phyloP scores from a whole-genome alignment of 2,888 invertebrate species.

The Agrenia bidenticulata region DNA sequence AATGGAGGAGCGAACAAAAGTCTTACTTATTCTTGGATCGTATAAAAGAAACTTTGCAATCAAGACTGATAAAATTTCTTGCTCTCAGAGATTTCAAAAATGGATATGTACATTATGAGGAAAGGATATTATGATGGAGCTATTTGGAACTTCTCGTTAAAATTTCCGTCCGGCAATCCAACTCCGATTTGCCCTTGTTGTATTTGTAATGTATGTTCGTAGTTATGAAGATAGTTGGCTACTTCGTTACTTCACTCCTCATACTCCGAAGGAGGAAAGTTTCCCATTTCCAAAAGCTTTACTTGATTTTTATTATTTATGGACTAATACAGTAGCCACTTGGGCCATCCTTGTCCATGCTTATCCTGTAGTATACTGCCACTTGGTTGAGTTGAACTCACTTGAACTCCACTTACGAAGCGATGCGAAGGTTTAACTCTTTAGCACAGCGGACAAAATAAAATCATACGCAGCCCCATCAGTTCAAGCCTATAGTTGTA shows the following conservation, averaged over 20 bases:
- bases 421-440: background rate
- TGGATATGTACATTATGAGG: background rate
- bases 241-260: too few species aligned
- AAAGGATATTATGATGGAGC: conserved; percentile 16
- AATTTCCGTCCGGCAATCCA: conserved; percentile 19
- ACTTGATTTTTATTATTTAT: conserved; percentile 9
- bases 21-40: too few species aligned
- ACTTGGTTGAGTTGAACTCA: conserved; percentile 5
- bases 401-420: background rate
- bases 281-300: conserved; percentile 4
- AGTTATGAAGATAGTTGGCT: too few species aligned
- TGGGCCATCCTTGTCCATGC: background rate
- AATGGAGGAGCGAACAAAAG: background rate
- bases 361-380: background rate
- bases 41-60: background rate
- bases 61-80: background rate
- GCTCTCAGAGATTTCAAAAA: background rate
- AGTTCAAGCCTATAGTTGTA: background rate
- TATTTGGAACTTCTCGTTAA: conserved; percentile 20
- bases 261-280: background rate
- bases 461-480: background rate
- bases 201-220: conserved; percentile 3
- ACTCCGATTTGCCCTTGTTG: background rate
- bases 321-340: conserved; percentile 6
- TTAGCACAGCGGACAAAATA: background rate